These are phyloP conservation scores for Bradypus variegatus DNA, from an alignment of 2,797 vertebrate genomes.

Conservation along the genomic window DNA sequence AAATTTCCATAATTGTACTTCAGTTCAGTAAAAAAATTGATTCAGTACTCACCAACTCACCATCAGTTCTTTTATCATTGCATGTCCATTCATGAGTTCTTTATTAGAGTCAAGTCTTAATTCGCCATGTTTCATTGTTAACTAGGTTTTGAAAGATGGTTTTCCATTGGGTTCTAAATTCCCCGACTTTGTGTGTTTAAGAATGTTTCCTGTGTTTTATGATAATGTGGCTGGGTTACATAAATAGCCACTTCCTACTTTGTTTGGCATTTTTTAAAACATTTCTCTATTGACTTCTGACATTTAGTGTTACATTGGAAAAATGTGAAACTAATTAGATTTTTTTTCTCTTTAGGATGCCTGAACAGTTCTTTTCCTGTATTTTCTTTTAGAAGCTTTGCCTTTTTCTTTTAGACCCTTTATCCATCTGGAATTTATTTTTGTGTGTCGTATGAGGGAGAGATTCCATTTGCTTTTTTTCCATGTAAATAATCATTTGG, in stretches of 20 bases:
- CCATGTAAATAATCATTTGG: neutral
- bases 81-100: neutral
- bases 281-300: neutral
- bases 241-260: neutral
- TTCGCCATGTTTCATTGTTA: neutral
- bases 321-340: neutral
- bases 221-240: neutral
- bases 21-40: neutral
- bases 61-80: neutral
- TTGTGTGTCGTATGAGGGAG: neutral
- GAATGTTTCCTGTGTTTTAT: neutral
- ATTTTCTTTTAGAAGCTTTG: neutral
- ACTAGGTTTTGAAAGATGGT: neutral
- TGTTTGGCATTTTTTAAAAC: conserved; percentile 1
- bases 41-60: neutral
- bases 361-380: neutral
- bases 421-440: neutral
- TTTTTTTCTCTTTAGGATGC: neutral
- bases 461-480: neutral
- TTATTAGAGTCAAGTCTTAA: neutral
- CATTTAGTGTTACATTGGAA: neutral
- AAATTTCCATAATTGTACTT: neutral
- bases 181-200: neutral
- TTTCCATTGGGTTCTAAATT: neutral
- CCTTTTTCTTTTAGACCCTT: neutral